Evolutionary conservation across 1,140 invertebrate genomes (phyloP).

Genomic region (Pachyrhynchus sulphureomaculatus): DNA sequence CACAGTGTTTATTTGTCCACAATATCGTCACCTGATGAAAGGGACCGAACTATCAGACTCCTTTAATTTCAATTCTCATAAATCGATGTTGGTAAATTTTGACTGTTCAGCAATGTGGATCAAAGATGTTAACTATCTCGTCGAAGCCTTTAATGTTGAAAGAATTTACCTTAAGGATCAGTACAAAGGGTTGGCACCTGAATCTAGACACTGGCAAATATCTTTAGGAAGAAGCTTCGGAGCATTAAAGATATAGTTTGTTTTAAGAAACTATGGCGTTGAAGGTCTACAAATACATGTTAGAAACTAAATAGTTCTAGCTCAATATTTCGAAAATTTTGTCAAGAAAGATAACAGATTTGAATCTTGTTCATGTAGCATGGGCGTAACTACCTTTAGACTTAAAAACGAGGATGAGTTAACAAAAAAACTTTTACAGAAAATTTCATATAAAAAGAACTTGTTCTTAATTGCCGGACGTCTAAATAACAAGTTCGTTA

Average conservation of each 20-base stretch:
- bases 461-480: constrained; percentile 83
- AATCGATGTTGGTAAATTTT: too few species aligned
- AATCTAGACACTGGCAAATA: constrained; percentile 96
- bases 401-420: constrained; percentile 73
- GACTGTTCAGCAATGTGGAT: constrained; percentile 87
- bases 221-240: too few species aligned
- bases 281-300: constrained; percentile 80
- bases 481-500: too few species aligned
- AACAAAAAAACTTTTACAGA: constrained; percentile 74
- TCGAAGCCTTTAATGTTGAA: too few species aligned
- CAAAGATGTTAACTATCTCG: constrained; percentile 79
- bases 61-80: constrained; percentile 91
- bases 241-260: too few species aligned
- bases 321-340: too few species aligned
- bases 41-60: constrained; percentile 84
- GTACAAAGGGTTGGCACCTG: constrained; percentile 70
- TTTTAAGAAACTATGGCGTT: too few species aligned
- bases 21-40: constrained; percentile 72
- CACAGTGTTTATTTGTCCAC: too few species aligned
- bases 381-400: too few species aligned
- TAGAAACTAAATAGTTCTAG: constrained; percentile 73
- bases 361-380: too few species aligned
- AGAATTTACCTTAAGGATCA: constrained; percentile 73
- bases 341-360: too few species aligned
- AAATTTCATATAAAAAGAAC: constrained; percentile 73